A percentile compares a stretch with the other conserved stretches of the same genome.
Conservation (phyloP, 2,113 vertebrate genomes). For the Aegypius monachus region DNA sequence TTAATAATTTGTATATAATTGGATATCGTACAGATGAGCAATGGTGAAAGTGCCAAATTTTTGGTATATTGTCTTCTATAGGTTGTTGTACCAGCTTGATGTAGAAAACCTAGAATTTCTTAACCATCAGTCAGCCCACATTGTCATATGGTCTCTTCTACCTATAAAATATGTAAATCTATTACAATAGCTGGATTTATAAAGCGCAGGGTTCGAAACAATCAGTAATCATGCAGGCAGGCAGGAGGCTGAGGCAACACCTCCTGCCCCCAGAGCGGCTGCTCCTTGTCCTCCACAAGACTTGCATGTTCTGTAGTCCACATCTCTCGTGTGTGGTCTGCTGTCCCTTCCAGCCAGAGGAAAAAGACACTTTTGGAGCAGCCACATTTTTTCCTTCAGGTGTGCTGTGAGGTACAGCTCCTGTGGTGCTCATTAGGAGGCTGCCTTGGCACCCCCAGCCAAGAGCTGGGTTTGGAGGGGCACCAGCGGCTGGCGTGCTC, state of each 20-base stretch:
- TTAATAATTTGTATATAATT: not conserved
- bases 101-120: not conserved
- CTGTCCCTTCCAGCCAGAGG: not conserved
- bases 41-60: not conserved
- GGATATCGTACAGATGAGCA: fast-evolving
- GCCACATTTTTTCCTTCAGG: fast-evolving
- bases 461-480: not conserved
- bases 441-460: not conserved
- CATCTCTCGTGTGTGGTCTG: fast-evolving
- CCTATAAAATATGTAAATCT: not conserved
- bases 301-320: fast-evolving
- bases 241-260: not conserved
- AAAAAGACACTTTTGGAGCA: not conserved
- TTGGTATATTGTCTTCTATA: not conserved
- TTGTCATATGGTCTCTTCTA: not conserved
- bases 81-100: not conserved
- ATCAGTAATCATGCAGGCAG: not conserved
- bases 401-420: not conserved
- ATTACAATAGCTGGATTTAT: not conserved
- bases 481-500: fast-evolving
- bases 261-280: fast-evolving
- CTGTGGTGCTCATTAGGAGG: not conserved
- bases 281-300: not conserved
- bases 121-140: not conserved
- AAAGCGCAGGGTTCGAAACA: not conserved